phyloP scores from a whole-genome alignment of 2,797 vertebrate species.

The Nyctalus aviator region DNA sequence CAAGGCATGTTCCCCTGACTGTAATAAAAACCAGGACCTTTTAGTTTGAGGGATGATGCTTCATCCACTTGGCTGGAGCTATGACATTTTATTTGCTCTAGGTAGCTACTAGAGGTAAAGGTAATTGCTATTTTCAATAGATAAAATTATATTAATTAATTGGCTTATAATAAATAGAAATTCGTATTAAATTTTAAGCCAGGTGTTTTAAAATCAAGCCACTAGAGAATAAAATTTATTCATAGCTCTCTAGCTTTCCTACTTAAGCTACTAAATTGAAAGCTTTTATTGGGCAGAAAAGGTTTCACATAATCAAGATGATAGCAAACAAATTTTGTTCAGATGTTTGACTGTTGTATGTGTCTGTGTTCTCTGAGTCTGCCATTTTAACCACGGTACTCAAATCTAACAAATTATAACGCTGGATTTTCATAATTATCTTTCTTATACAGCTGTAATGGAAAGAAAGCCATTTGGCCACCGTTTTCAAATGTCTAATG shows the following conservation, averaged over 20 bases:
- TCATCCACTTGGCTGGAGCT: not conserved
- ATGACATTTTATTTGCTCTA: not conserved
- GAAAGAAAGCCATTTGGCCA: not conserved
- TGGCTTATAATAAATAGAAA: slow-evolving; percentile 10
- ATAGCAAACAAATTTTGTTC: not conserved
- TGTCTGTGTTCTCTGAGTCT: not conserved
- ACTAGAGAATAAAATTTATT: not conserved
- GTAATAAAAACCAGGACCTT: too few species aligned
- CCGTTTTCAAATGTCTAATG: not conserved
- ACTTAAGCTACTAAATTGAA: not conserved
- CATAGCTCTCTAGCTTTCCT: not conserved
- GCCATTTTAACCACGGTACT: not conserved
- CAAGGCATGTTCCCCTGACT: too few species aligned
- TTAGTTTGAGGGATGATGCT: too few species aligned
- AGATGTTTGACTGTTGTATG: not conserved
- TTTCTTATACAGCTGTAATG: not conserved
- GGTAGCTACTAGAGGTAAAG: not conserved
- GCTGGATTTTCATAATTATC: not conserved
- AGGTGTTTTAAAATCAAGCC: not conserved
- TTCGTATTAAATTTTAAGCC: not conserved
- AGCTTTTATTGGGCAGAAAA: not conserved
- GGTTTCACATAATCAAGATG: not conserved
- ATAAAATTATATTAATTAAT: not conserved
- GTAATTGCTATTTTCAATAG: slow-evolving; percentile 17
- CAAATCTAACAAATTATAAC: slow-evolving; percentile 55